phyloP scores from a whole-genome alignment of 2,797 vertebrate species.

The Phataginus tetradactyla region DNA sequence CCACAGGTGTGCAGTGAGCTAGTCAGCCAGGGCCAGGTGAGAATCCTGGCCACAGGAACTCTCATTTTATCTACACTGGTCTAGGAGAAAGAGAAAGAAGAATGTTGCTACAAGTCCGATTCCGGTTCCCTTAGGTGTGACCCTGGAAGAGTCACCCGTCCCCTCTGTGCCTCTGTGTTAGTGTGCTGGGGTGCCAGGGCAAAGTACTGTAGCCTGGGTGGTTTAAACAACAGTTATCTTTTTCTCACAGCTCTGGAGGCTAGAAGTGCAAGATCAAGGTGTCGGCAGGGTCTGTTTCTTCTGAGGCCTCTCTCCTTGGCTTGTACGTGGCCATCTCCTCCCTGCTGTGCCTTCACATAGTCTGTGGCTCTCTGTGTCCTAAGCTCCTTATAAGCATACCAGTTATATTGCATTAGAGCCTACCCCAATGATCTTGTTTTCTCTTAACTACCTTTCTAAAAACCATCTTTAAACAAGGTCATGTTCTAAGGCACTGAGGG shows the following conservation, averaged over 20 bases:
- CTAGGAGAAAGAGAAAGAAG: neutral
- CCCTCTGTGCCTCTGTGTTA: neutral
- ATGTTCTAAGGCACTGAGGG: neutral
- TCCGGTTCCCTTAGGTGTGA: neutral
- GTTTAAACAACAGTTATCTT: neutral
- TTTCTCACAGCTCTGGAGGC: neutral
- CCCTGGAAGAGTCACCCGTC: neutral
- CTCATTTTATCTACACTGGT: neutral
- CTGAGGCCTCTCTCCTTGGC: neutral
- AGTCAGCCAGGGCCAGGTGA: too few species aligned
- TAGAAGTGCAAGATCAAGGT: neutral
- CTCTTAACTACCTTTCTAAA: neutral
- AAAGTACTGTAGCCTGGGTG: accelerated
- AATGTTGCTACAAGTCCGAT: neutral
- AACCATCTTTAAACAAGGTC: neutral
- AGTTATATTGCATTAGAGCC: neutral
- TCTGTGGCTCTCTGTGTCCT: neutral
- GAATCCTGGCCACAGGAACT: too few species aligned
- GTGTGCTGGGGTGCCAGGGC: neutral
- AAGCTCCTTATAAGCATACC: neutral
- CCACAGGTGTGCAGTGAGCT: too few species aligned
- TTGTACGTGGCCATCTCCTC: neutral
- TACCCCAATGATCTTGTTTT: neutral
- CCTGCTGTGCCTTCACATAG: neutral
- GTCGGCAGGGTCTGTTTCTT: neutral